These are phyloP conservation scores for Phocides pigmalion DNA, from an alignment of 1,140 invertebrate genomes.

Conservation along the genomic window DNA sequence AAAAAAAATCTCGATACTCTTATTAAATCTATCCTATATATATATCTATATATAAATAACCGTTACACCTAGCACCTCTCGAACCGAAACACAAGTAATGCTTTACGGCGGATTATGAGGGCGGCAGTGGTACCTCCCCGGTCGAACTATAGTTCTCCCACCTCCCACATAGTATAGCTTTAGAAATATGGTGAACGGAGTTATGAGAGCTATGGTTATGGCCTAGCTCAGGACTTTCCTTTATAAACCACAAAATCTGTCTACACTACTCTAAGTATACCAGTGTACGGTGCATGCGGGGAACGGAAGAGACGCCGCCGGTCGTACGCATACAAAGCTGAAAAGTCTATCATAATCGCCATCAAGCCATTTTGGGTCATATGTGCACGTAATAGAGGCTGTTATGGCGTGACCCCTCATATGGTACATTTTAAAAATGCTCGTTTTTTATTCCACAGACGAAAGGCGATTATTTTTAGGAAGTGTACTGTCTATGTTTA, in stretches of 20 bases:
- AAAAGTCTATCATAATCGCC: constrained; percentile 11
- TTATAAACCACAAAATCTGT: not conserved
- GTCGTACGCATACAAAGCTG: constrained; percentile 24
- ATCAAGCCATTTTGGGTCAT: constrained; percentile 18
- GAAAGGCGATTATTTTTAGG: constrained; percentile 31
- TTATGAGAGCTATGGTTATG: too few relatives aligned
- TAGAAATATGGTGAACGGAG: too few relatives aligned
- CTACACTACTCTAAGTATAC: not conserved
- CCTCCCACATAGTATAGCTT: too few relatives aligned
- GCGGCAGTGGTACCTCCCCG: too few relatives aligned
- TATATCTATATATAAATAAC: too few relatives aligned
- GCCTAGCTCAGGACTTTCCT: too few relatives aligned
- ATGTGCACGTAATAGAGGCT: constrained; percentile 10
- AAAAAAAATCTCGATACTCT: too few relatives aligned
- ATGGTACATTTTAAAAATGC: constrained; percentile 18
- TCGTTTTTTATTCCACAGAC: constrained; percentile 24
- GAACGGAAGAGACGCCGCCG: constrained; percentile 22
- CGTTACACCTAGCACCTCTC: too few relatives aligned
- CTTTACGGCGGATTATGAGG: too few relatives aligned
- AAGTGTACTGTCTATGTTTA: constrained; percentile 14
- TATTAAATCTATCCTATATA: too few relatives aligned
- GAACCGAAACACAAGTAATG: too few relatives aligned
- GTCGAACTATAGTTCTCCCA: too few relatives aligned
- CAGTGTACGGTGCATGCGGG: constrained; percentile 5
- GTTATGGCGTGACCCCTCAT: not conserved